Evolutionary conservation across 2,113 vertebrate genomes (phyloP).

Genomic region (Siphamia tubifer): DNA sequence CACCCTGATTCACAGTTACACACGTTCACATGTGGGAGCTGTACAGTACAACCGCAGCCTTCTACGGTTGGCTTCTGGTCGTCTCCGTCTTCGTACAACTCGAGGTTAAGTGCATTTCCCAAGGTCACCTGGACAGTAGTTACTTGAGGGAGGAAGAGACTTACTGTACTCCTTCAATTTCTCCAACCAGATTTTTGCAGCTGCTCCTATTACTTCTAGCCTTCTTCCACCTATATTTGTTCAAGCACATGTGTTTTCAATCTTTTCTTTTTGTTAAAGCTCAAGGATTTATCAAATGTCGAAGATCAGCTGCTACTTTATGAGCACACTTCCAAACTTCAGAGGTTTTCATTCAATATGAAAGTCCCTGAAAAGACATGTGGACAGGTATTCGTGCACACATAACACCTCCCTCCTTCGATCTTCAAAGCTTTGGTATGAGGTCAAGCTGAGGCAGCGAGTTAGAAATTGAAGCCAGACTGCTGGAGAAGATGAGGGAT

Average conservation of each 20-base stretch:
- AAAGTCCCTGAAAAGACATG: neutral
- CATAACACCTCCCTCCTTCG: neutral
- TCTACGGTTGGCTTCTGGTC: neutral
- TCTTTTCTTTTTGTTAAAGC: neutral
- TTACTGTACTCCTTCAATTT: neutral
- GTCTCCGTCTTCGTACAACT: neutral
- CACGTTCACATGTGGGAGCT: conserved; percentile 24
- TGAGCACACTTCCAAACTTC: neutral
- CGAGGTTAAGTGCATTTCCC: conserved; percentile 24
- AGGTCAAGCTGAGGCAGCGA: conserved; percentile 33
- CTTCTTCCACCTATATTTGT: neutral
- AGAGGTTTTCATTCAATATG: neutral
- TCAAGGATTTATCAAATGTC: neutral
- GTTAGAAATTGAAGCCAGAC: conserved; percentile 47
- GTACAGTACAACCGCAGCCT: conserved; percentile 21
- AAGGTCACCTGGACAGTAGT: conserved; percentile 24
- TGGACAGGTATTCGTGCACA: neutral
- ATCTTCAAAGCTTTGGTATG: conserved; percentile 20
- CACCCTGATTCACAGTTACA: conserved; percentile 12
- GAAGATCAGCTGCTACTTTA: neutral
- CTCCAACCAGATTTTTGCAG: conserved; percentile 3
- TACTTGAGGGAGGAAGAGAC: neutral
- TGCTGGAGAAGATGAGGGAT: conserved; percentile 15
- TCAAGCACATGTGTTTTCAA: conserved; percentile 4
- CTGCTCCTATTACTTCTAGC: neutral